Base-by-base conservation (phyloP, 2,113 vertebrate genomes). In the Anthoscopus minutus region DNA sequence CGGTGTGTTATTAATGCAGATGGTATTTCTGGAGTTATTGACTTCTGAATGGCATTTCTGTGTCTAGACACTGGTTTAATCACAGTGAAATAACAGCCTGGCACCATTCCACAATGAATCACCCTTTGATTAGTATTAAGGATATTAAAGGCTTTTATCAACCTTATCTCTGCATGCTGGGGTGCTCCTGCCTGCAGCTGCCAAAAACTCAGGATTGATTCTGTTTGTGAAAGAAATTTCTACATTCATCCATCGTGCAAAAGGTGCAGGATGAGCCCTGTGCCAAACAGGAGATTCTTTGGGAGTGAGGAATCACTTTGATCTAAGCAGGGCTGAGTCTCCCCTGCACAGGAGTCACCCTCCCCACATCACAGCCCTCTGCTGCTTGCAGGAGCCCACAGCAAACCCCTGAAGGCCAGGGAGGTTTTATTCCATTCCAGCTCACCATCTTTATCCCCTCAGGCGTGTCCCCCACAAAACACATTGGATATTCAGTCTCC, bases 31-130 rank as follows among this genome's bases (percentile, higher is more conserved):
- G 91, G 70, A 78, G 73, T 86, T 90, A 88, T 48, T 82, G 94
- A 92, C 93, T 94, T 79, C 93, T 90, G 65, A 56, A 84, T 61
- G 65, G 94, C 88, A 85, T 94, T 87, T 93, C 93, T 85, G 66
- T 72, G 62, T 96, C 94, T 95, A 96, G 96, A 97, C 88, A 84
- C 48, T 86, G 45, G 86, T 94, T 97, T 80, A 86, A 94, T 91
- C 95, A 60, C 27, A 72, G 44, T 65, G 91, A 94, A 96, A 93
- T 91, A 96, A 94, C 91, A 62, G 54, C 81, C 66, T 93, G 94
- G 93, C 66, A 77, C 1, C 7, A 25, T 15, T 87, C 96, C 96
- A 94, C 62, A 10, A 54, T 88, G 78, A 88, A 92, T 78, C 88
- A 83, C 40, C 85, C 40, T 57, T 81, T 89, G 86, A 96, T 95